Base-by-base conservation (phyloP, 1,140 invertebrate genomes). In the Adoxophyes honmai region DNA sequence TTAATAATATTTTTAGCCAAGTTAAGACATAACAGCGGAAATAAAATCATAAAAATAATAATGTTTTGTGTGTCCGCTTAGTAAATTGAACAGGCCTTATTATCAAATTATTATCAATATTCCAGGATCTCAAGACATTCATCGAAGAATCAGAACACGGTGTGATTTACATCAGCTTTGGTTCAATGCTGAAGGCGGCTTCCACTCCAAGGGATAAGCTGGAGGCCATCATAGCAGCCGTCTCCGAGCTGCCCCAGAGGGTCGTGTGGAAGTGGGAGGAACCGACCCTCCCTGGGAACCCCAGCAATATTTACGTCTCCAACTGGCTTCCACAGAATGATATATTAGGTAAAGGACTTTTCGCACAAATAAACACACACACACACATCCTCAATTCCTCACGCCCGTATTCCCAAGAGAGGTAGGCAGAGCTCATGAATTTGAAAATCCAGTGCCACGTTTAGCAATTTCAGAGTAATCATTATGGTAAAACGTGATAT, bases 241-340 rank as follows among this genome's bases (percentile, higher is more conserved):
- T 92, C 51, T 73, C 86, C 4, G 76, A 76, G 38, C 62, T 93
- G 7, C 88, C 86, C n/a, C 90, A 93, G 65, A 83, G 86, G 15
- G 82, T 93, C 1, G 38, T 93, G 7, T 93, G 92, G 92, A 93
- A 93, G 73, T 92, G 90, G 75, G 92, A 93, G 62, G 75, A 83
- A 57, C 80, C 79, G 38, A 74, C 62, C 1, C 71, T 88, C 61
- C 68, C 59, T 3, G 75, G 81, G 55, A 77, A 86, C 48, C 73
- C 61, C 53, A 48, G 79, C 1, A 94, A 94, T 78, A 89, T 94
- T 4, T 88, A 90, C 62, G 68, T 92, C 14, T 73, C 82, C n/a
- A 91, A 92, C 62, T 94, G 93, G 93, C 57, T 93, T 51, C 93
- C 93, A 1, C 93, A 94, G 69, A 88, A 86, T 42, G 91, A 93